These are phyloP conservation scores for Phacellophora camtschatica DNA, from an alignment of 30 jellyfish, hydroid and myxozoan genomes.

Conservation along the genomic window DNA sequence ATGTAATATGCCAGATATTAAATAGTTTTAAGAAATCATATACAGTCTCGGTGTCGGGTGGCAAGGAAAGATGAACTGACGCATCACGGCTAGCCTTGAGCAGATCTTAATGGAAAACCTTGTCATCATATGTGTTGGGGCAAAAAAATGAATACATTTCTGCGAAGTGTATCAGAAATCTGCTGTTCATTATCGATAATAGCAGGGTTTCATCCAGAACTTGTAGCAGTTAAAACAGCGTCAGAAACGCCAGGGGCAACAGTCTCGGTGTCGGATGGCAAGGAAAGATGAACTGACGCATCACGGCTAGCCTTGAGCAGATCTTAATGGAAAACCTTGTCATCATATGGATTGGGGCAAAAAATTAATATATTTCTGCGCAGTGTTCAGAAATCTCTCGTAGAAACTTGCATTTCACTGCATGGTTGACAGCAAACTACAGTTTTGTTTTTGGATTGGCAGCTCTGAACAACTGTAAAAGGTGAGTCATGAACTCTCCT, in stretches of 20 bases:
- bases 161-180: neutral
- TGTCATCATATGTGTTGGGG: conserved; percentile 9
- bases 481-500: conserved; percentile 9
- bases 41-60: conserved; percentile 5
- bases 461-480: neutral
- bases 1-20: too few relatives aligned
- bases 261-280: conserved; percentile 1
- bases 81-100: conserved; percentile 26
- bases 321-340: neutral
- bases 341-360: conserved; percentile 24
- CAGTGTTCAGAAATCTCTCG: neutral
- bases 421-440: neutral
- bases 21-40: too few relatives aligned
- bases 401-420: conserved; percentile 4
- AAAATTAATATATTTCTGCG: neutral
- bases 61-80: conserved; percentile 13
- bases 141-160: conserved; percentile 6
- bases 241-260: neutral
- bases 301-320: conserved; percentile 23
- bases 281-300: conserved; percentile 38
- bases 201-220: neutral
- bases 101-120: neutral
- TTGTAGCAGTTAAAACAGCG: neutral
- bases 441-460: neutral
- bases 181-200: neutral